Conservation (phyloP, 2,888 invertebrate genomes). For the Diploptera punctata region DNA sequence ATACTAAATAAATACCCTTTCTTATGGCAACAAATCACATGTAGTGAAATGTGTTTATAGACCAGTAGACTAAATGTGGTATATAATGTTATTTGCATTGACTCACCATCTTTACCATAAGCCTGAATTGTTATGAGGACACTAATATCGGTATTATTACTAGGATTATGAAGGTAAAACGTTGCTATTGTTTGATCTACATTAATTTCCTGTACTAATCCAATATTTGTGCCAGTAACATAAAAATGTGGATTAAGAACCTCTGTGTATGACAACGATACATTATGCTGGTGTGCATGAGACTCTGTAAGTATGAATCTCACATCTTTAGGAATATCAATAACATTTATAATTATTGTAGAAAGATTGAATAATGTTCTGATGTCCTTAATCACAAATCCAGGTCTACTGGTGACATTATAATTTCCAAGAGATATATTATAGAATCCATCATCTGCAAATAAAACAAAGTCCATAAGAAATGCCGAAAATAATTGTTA, state of each 20-base stretch:
- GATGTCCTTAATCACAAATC: slow-evolving; percentile 46
- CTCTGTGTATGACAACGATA: slow-evolving; percentile 61
- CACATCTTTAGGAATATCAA: slow-evolving; percentile 56
- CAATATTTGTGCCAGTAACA: slow-evolving; percentile 67
- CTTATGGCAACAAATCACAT: too few species aligned
- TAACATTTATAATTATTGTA: slow-evolving; percentile 54
- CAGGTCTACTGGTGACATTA: slow-evolving; percentile 47
- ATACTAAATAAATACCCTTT: too few species aligned
- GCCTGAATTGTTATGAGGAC: slow-evolving; percentile 61
- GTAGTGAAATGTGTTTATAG: too few species aligned
- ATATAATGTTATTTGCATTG: too few species aligned
- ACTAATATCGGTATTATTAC: slow-evolving; percentile 49
- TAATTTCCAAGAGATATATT: slow-evolving; percentile 49
- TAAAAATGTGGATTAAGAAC: slow-evolving; percentile 50
- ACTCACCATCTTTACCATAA: slow-evolving; percentile 60
- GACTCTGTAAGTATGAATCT: slow-evolving; percentile 69
- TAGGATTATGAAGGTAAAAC: slow-evolving; percentile 58
- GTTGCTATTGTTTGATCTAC: slow-evolving; percentile 43
- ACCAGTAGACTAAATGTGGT: too few species aligned
- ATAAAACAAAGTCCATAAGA: slow-evolving; percentile 31
- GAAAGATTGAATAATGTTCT: slow-evolving; percentile 46
- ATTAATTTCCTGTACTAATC: slow-evolving; percentile 56
- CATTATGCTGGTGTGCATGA: slow-evolving; percentile 64
- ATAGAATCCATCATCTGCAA: slow-evolving; percentile 44
- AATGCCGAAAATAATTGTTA: too few species aligned